Evolutionary conservation across 2,797 vertebrate genomes (phyloP).

Genomic region (Ficedula albicollis): DNA sequence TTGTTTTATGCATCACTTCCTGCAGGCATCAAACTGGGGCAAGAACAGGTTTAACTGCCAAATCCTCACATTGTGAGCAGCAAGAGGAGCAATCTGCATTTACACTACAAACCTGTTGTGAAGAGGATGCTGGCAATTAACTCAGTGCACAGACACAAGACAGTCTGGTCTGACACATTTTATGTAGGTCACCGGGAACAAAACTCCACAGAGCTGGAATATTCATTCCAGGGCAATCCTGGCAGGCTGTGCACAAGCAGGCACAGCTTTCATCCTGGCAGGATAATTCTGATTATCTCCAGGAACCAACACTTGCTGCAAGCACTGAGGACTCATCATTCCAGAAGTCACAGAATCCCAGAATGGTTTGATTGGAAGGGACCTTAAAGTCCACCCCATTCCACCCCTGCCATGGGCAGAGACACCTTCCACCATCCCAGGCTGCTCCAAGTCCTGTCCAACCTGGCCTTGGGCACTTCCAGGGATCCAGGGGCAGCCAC

Average conservation of each 20-base stretch:
- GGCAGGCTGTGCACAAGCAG: background rate
- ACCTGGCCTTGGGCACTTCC: accelerated
- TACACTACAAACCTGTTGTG: background rate
- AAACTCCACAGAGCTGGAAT: background rate
- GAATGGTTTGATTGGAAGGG: background rate
- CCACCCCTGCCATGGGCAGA: background rate
- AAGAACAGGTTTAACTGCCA: background rate
- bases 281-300: background rate
- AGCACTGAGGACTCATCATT: background rate
- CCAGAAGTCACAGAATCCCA: background rate
- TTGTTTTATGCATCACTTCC: background rate
- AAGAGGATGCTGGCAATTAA: constrained; percentile 7
- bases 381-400: background rate
- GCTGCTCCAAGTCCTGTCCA: accelerated
- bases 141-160: background rate
- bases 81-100: background rate
- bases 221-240: background rate
- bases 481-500: background rate
- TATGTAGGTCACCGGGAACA: background rate
- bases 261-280: background rate
- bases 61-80: background rate
- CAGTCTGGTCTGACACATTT: background rate
- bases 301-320: background rate
- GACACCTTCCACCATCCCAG: background rate
- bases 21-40: background rate